Evolutionary conservation across 2,888 invertebrate genomes (phyloP).

Genomic region (Craniophora ligustri): DNA sequence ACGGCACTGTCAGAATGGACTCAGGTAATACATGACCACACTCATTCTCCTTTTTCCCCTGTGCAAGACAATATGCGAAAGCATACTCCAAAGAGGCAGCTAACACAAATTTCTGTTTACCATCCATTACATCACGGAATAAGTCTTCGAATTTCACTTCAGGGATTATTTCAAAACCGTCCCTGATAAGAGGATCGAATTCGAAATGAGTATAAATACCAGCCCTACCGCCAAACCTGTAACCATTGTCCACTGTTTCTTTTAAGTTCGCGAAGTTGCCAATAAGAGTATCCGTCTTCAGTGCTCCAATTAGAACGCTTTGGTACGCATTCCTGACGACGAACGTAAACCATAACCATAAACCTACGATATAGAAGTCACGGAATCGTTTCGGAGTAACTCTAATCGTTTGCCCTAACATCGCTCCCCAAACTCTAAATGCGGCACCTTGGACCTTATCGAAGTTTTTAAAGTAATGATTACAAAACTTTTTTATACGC

Average conservation of each 20-base stretch:
- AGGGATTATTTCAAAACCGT: constrained; percentile 67
- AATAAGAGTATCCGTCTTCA: constrained; percentile 70
- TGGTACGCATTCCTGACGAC: constrained; percentile 77
- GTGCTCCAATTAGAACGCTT: constrained; percentile 75
- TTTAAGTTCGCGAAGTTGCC: constrained; percentile 70
- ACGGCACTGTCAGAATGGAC: constrained; percentile 73
- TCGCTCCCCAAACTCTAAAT: constrained; percentile 73
- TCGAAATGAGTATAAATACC: constrained; percentile 74
- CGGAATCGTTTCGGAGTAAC: constrained; percentile 71
- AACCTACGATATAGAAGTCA: constrained; percentile 73
- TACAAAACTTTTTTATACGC: constrained; percentile 63
- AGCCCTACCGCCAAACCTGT: constrained; percentile 70
- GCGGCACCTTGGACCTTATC: constrained; percentile 65
- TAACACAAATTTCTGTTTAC: constrained; percentile 68
- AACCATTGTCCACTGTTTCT: constrained; percentile 69
- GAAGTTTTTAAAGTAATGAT: constrained; percentile 66
- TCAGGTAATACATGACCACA: constrained; percentile 75
- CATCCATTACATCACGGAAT: constrained; percentile 68
- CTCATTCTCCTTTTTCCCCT: constrained; percentile 70
- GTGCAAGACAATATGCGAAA: constrained; percentile 68
- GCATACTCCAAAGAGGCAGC: constrained; percentile 76
- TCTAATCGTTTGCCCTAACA: constrained; percentile 74
- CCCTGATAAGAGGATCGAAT: constrained; percentile 68
- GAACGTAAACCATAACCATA: constrained; percentile 81
- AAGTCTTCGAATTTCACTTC: constrained; percentile 69